These are phyloP conservation scores for Micromys minutus DNA, from an alignment of 2,113 vertebrate species.

Conservation along the genomic window DNA sequence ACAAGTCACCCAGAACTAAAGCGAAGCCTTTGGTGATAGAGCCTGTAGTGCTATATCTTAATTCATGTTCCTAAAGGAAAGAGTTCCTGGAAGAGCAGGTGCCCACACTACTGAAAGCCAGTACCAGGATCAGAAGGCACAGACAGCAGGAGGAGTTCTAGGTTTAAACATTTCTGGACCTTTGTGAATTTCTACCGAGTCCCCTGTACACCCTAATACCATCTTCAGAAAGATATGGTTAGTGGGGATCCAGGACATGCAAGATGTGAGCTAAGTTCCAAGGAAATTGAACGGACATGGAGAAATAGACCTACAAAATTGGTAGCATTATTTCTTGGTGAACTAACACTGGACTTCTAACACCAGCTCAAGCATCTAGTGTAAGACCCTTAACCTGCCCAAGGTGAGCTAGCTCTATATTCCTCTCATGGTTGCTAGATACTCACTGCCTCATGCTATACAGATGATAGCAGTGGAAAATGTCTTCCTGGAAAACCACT, in stretches of 20 bases:
- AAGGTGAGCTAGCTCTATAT: accelerated
- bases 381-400: not conserved
- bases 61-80: not conserved
- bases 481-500: not conserved
- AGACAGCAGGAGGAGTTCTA: accelerated
- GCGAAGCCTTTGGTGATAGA: not conserved
- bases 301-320: too few relatives aligned
- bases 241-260: accelerated
- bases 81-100: not conserved
- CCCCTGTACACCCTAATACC: too few relatives aligned
- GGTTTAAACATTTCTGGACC: not conserved
- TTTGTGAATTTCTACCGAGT: not conserved
- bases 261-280: not conserved
- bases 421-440: not conserved
- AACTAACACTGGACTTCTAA: accelerated
- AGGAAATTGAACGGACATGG: accelerated
- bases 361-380: not conserved
- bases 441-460: not conserved
- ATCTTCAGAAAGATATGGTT: not conserved
- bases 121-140: accelerated
- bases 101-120: not conserved
- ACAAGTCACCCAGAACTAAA: not conserved
- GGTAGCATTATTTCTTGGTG: not conserved
- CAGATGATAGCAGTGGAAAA: not conserved
- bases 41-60: not conserved